phyloP scores from a whole-genome alignment of 2,888 invertebrate genomes.

The Sylvicola cinctus region DNA sequence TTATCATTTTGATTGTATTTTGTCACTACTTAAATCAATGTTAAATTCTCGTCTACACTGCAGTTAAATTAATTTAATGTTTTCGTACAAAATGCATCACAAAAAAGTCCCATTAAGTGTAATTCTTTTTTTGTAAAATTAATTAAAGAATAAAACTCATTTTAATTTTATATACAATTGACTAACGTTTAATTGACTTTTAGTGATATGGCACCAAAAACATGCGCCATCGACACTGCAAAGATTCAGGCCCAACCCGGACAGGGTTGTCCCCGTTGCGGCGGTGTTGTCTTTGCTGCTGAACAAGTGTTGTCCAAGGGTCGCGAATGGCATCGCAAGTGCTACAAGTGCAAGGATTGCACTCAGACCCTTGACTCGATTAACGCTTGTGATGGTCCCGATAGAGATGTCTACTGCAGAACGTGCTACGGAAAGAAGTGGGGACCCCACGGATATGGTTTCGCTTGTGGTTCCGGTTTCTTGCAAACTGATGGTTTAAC shows the following conservation, averaged over 20 bases:
- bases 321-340: constrained; percentile 81
- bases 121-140: too few species aligned
- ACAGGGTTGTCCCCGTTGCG: constrained; percentile 76
- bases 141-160: background rate
- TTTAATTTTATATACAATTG: background rate
- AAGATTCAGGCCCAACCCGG: constrained; percentile 62
- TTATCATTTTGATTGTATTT: too few species aligned
- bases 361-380: constrained; percentile 87
- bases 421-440: constrained; percentile 95
- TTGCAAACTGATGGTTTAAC: constrained; percentile 76
- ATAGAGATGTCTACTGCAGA: constrained; percentile 85
- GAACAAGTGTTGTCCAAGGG: constrained; percentile 85
- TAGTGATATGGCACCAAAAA: constrained; percentile 54
- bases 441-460: constrained; percentile 93
- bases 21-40: too few species aligned
- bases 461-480: constrained; percentile 87
- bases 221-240: constrained; percentile 60
- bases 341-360: constrained; percentile 84
- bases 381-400: constrained; percentile 87
- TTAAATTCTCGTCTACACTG: too few species aligned
- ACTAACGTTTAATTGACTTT: too few species aligned
- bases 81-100: too few species aligned
- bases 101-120: too few species aligned
- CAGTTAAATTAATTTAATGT: too few species aligned
- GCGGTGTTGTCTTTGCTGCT: constrained; percentile 81